These are phyloP conservation scores for Liasis olivaceus DNA, from an alignment of 2,797 vertebrate genomes.

Conservation along the genomic window DNA sequence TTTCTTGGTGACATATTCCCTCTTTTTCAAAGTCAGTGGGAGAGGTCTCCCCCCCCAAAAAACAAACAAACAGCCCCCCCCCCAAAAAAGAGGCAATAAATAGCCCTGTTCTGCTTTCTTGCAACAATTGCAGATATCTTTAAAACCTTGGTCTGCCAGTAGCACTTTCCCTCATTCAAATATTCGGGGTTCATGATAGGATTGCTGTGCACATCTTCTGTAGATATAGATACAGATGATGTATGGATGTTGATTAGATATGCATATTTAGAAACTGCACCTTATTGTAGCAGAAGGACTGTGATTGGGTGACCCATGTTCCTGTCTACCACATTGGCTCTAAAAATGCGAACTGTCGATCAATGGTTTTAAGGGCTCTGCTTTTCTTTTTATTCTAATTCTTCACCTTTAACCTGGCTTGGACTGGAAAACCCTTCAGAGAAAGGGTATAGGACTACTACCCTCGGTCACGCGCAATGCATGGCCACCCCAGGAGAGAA, in stretches of 20 bases:
- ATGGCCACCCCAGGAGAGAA: background rate
- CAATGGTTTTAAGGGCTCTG: background rate
- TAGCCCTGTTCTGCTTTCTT: background rate
- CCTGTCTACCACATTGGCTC: background rate
- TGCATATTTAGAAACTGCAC: background rate
- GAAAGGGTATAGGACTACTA: background rate
- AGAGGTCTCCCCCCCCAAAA: background rate
- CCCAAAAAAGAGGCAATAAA: no score
- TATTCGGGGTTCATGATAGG: background rate
- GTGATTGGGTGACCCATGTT: background rate
- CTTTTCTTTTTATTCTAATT: background rate
- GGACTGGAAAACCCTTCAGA: background rate
- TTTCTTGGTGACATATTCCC: background rate
- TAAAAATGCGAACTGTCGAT: background rate
- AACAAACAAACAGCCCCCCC: background rate
- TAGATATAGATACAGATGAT: background rate
- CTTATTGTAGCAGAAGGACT: background rate
- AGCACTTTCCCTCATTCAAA: background rate
- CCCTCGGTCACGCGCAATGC: background rate
- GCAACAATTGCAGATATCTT: background rate
- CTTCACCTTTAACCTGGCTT: background rate
- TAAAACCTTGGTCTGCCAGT: background rate
- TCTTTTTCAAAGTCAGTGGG: background rate
- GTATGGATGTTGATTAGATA: background rate
- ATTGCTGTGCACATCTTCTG: background rate